phyloP scores from a whole-genome alignment of 92 coral and sea anemone species.

The Actinernus sp. region DNA sequence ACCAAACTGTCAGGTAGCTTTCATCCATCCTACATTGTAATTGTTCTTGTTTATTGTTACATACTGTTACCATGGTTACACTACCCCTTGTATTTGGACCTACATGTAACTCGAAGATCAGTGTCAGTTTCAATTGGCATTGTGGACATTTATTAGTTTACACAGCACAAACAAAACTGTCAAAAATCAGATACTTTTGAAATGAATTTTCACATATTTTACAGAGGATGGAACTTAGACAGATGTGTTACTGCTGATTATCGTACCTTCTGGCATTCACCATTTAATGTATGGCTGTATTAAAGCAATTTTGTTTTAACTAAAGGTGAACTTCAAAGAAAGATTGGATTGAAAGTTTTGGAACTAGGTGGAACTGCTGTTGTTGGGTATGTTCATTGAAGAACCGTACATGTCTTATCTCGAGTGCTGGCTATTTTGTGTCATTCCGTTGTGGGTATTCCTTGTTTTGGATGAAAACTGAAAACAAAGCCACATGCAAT shows the following conservation, averaged over 20 bases:
- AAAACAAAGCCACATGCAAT: no score
- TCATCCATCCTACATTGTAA: no score
- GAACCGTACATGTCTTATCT: neutral
- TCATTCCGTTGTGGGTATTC: neutral
- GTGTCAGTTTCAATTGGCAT: neutral
- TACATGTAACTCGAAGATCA: no score
- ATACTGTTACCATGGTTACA: no score
- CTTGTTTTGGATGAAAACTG: neutral
- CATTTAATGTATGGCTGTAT: neutral
- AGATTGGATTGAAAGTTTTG: constrained; percentile 92
- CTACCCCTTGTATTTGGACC: no score
- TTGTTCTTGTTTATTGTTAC: no score
- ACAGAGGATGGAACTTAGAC: no score
- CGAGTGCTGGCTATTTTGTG: neutral
- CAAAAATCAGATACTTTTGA: no score
- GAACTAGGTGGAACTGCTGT: constrained; percentile 98
- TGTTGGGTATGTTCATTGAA: constrained; percentile 67
- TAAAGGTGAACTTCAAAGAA: constrained; percentile 98
- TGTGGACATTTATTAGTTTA: neutral
- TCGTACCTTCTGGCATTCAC: neutral
- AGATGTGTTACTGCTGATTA: no score
- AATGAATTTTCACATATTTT: no score
- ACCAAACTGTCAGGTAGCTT: constrained; percentile 95
- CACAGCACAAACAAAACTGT: no score
- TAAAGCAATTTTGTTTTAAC: no score